phyloP scores from a whole-genome alignment of 2,888 invertebrate genomes.

The Cinara cedri region DNA sequence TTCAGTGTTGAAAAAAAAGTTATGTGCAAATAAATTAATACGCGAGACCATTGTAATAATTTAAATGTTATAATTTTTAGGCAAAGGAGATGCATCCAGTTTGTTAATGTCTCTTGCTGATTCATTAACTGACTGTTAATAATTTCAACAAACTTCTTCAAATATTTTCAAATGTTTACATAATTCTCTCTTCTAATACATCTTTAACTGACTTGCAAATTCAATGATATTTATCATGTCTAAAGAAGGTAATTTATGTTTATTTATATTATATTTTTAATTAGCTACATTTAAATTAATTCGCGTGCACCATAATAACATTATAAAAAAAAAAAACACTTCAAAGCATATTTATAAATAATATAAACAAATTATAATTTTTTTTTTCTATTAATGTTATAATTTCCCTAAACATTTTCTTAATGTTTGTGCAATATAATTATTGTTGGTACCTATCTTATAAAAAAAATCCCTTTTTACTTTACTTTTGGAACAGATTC shows the following conservation, averaged over 20 bases:
- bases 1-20: slow-evolving; percentile 6
- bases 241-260: slow-evolving; percentile 55
- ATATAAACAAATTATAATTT: slow-evolving; percentile 51
- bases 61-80: slow-evolving; percentile 52
- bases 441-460: slow-evolving; percentile 51
- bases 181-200: slow-evolving; percentile 51
- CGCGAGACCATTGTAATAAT: slow-evolving; percentile 24
- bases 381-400: slow-evolving; percentile 47
- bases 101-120: slow-evolving; percentile 56
- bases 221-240: slow-evolving; percentile 52
- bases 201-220: slow-evolving; percentile 54
- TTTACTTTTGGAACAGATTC: slow-evolving; percentile 52
- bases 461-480: slow-evolving; percentile 31
- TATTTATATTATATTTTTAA: slow-evolving; percentile 56
- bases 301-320: slow-evolving; percentile 53
- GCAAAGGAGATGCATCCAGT: slow-evolving; percentile 56
- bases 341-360: slow-evolving; percentile 48
- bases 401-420: slow-evolving; percentile 53
- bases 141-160: slow-evolving; percentile 53
- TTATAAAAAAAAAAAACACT: slow-evolving; percentile 52
- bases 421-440: slow-evolving; percentile 57
- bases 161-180: slow-evolving; percentile 52
- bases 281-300: slow-evolving; percentile 55
- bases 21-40: not conserved
- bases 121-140: slow-evolving; percentile 56